Evolutionary conservation across 2,888 invertebrate species (phyloP).

Genomic region (Rhingia rostrata): DNA sequence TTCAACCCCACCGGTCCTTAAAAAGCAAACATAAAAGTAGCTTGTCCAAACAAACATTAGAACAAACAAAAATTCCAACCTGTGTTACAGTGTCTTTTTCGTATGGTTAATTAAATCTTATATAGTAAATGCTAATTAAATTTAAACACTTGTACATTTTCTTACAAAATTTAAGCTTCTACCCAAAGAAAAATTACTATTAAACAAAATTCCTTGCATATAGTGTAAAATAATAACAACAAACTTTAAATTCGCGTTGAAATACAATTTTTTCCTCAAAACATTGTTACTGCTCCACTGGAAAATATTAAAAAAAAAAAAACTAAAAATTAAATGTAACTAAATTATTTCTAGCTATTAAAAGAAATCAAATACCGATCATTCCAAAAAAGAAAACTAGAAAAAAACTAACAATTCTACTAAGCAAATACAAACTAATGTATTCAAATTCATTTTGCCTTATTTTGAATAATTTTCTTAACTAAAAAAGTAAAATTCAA

Average conservation of each 20-base stretch:
- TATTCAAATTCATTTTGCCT: constrained; percentile 66
- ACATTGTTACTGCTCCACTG: constrained; percentile 58
- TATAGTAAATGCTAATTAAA: constrained; percentile 55
- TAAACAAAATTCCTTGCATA: constrained; percentile 55
- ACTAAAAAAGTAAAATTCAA: constrained; percentile 28
- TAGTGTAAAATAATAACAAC: constrained; percentile 61
- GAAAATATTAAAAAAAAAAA: constrained; percentile 41
- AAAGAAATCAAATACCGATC: constrained; percentile 60
- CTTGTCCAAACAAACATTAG: constrained; percentile 21
- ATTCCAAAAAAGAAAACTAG: constrained; percentile 57
- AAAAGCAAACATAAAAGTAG: constrained; percentile 4
- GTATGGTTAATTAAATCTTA: constrained; percentile 68
- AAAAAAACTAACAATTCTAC: neutral
- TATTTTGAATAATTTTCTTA: constrained; percentile 51
- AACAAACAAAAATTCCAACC: constrained; percentile 51
- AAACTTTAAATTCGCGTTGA: constrained; percentile 57
- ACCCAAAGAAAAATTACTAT: constrained; percentile 61
- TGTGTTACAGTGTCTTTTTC: constrained; percentile 75
- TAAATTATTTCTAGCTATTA: constrained; percentile 56
- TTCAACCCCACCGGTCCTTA: constrained; percentile 71
- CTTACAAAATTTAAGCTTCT: constrained; percentile 69
- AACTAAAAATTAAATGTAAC: constrained; percentile 13
- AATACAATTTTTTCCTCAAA: constrained; percentile 52
- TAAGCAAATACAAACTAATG: constrained; percentile 21
- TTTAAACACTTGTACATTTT: constrained; percentile 66